Evolutionary conservation across 2,113 vertebrate species (phyloP).

Genomic region (Pterocles burchelli): DNA sequence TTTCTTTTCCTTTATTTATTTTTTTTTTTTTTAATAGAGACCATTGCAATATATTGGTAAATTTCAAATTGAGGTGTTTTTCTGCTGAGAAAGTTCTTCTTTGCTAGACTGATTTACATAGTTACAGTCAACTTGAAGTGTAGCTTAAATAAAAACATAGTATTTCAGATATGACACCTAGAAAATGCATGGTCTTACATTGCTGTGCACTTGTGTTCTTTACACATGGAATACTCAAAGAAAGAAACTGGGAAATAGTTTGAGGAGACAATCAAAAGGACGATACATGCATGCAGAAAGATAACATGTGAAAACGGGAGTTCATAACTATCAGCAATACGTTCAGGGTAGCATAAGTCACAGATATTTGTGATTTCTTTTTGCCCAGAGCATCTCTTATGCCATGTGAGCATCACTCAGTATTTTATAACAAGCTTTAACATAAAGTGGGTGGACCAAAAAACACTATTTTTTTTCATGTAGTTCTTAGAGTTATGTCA

Average conservation of each 20-base stretch:
- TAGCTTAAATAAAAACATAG: neutral
- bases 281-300: neutral
- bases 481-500: neutral
- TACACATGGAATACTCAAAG: neutral
- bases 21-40: neutral
- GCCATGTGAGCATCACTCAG: neutral
- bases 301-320: neutral
- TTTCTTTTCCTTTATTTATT: neutral
- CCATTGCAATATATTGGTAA: neutral
- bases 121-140: neutral
- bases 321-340: neutral
- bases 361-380: neutral
- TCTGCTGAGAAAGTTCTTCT: neutral
- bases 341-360: neutral
- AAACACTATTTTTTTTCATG: neutral
- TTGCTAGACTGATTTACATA: neutral
- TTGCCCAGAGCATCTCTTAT: neutral
- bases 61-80: neutral
- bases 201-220: neutral
- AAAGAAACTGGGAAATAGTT: neutral
- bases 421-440: neutral
- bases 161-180: neutral
- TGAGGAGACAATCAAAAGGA: neutral
- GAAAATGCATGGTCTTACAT: neutral
- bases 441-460: neutral